phyloP scores from a whole-genome alignment of 2,888 invertebrate genomes.

The Drosophila borborema region DNA sequence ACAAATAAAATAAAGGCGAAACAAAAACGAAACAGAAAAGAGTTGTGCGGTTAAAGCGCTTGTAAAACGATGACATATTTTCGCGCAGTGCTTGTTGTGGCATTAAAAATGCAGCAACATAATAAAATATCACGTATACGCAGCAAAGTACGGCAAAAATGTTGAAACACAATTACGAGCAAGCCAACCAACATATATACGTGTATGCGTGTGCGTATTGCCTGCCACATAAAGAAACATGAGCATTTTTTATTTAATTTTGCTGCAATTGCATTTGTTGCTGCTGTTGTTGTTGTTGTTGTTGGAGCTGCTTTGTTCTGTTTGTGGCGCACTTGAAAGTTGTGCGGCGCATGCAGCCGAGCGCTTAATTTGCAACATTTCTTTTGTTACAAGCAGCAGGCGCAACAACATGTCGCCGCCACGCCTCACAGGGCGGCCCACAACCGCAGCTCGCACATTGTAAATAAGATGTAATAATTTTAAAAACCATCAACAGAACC shows the following conservation, averaged over 20 bases:
- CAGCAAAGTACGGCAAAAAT: conserved; percentile 50
- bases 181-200: conserved; percentile 29
- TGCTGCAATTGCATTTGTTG: conserved; percentile 37
- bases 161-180: conserved; percentile 72
- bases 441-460: conserved; percentile 63
- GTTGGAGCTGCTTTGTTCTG: conserved; percentile 45
- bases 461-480: conserved; percentile 80
- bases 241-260: conserved; percentile 76
- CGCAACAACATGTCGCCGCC: conserved; percentile 64
- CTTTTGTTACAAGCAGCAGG: conserved; percentile 67
- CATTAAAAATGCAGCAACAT: conserved; percentile 62
- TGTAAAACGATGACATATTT: conserved; percentile 71
- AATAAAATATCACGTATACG: conserved; percentile 72
- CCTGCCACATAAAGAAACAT: conserved; percentile 53
- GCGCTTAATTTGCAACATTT: conserved; percentile 81
- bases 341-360: conserved; percentile 61
- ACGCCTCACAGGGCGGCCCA: conserved; percentile 55
- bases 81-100: conserved; percentile 45
- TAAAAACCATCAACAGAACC: conserved; percentile 52
- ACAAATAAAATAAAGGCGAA: conserved; percentile 10
- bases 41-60: conserved; percentile 46
- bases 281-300: conserved; percentile 23
- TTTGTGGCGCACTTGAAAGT: conserved; percentile 68
- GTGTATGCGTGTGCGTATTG: conserved; percentile 30
- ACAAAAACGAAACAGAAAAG: conserved; percentile 9